Conservation (phyloP, 2,113 vertebrate species). For the Podarcis cretensis region DNA sequence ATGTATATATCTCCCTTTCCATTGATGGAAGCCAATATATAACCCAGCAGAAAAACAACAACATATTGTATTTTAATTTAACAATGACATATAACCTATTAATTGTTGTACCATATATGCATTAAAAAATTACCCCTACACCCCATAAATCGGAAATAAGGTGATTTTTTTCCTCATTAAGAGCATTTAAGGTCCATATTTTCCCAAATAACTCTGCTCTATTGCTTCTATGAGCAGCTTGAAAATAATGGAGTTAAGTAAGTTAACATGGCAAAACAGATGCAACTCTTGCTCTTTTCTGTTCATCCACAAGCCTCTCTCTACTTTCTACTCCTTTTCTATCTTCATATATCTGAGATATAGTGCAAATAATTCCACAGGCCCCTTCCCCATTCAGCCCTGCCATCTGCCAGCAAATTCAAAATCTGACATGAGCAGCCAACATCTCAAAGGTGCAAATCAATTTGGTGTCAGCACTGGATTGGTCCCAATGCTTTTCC, state of each 20-base stretch:
- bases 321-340: constrained; percentile 24
- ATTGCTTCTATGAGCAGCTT: background rate
- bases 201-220: background rate
- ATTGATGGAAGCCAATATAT: no score
- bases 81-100: background rate
- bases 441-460: constrained; percentile 75
- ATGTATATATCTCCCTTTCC: no score
- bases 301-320: constrained; percentile 3
- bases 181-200: background rate
- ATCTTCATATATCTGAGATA: constrained; percentile 43
- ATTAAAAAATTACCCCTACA: background rate
- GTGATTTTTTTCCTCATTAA: constrained; percentile 11
- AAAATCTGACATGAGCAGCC: constrained; percentile 69
- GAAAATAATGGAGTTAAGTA: constrained; percentile 25
- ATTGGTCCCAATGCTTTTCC: constrained; percentile 69
- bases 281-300: background rate
- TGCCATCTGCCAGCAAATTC: constrained; percentile 71
- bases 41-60: background rate
- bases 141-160: background rate
- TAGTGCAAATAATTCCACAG: constrained; percentile 54
- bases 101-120: background rate
- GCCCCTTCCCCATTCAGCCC: constrained; percentile 57
- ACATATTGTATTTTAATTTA: background rate
- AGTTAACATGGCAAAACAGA: background rate
- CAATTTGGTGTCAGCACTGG: constrained; percentile 72